These are phyloP conservation scores for Myopa tessellatipennis DNA, from an alignment of 2,888 invertebrate genomes.

Conservation along the genomic window DNA sequence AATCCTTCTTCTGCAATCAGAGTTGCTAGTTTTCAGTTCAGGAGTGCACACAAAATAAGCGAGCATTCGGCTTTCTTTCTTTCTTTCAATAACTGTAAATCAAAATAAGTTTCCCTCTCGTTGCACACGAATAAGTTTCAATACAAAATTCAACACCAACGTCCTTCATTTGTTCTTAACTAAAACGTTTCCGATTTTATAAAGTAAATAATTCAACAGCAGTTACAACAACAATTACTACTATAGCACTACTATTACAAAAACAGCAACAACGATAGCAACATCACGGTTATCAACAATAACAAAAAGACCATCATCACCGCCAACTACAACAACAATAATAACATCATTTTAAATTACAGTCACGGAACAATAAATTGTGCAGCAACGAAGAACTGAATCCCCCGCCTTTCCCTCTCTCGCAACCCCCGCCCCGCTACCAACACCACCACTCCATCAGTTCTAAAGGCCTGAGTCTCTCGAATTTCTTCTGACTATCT, in stretches of 20 bases:
- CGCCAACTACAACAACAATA: background rate
- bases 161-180: background rate
- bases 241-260: background rate
- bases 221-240: background rate
- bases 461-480: no score
- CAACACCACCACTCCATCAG: background rate
- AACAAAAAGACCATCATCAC: background rate
- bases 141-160: background rate
- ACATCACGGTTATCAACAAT: background rate
- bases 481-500: background rate
- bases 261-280: background rate
- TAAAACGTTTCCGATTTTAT: background rate
- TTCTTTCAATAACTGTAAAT: background rate
- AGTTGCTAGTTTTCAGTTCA: no score
- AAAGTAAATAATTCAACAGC: background rate
- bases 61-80: background rate
- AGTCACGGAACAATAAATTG: slow-evolving; percentile 7
- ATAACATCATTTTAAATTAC: slow-evolving; percentile 10
- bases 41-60: no score
- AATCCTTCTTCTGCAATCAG: no score
- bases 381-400: background rate
- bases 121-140: background rate
- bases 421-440: background rate
- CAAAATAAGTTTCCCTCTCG: background rate
- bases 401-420: no score